phyloP scores from a whole-genome alignment of 2,113 vertebrate genomes.

The Struthidea cinerea region DNA sequence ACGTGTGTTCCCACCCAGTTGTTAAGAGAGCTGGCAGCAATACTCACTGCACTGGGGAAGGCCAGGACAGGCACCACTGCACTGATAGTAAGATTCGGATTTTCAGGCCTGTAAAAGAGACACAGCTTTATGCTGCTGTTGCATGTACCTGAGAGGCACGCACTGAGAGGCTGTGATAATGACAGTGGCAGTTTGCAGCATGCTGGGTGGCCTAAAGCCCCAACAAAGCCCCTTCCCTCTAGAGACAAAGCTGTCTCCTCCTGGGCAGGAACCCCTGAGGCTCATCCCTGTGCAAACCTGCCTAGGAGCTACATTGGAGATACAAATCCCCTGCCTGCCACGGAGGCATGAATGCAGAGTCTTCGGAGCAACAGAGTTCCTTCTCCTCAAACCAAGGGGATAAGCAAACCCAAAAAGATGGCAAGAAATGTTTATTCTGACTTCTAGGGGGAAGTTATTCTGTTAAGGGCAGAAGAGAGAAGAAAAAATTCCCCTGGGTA shows the following conservation, averaged over 20 bases:
- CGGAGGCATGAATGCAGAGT: background rate
- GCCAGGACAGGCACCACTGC: slow-evolving; percentile 40
- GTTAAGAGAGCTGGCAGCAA: background rate
- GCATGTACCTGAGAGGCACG: rapidly evolving
- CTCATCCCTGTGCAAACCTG: background rate
- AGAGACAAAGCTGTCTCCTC: background rate
- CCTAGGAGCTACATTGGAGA: background rate
- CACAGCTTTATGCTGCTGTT: background rate
- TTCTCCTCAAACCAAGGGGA: background rate
- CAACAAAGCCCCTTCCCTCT: background rate
- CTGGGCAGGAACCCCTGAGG: rapidly evolving
- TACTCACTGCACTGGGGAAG: slow-evolving; percentile 71
- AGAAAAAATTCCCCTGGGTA: background rate
- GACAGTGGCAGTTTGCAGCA: background rate
- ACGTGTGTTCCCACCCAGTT: background rate
- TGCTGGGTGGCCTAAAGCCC: background rate
- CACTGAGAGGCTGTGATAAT: background rate
- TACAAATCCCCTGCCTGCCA: background rate
- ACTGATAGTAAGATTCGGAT: slow-evolving; percentile 57
- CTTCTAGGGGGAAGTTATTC: background rate
- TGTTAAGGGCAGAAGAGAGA: background rate
- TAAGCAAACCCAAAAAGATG: background rate
- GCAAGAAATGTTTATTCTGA: background rate
- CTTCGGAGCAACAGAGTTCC: background rate
- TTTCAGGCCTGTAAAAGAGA: slow-evolving; percentile 52